Evolutionary conservation across 1,140 invertebrate genomes (phyloP), one percentile per base, ranked within the genome.

Genomic region (Frieseomelitta varia): DNA sequence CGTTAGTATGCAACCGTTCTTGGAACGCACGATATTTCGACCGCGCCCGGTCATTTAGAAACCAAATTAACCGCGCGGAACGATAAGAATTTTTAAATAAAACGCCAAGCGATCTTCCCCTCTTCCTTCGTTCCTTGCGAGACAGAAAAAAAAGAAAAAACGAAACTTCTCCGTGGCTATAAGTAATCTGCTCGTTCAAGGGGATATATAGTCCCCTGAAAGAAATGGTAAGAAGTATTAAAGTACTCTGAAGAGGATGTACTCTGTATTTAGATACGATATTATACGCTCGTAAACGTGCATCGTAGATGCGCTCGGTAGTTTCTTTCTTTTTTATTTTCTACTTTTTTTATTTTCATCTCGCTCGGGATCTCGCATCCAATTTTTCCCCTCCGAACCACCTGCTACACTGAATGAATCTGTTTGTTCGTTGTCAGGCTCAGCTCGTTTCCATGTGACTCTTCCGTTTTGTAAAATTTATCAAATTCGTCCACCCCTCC

Each of bases 51-150:
- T 39, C 72, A 63, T n/a, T 78, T 78, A 78, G 74, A 83, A 79
- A 79, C 78, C 78, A 78, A 83, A 78, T 83, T 58, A 51, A 78
- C 65, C 27, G 24, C 65, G 47, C 3, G 55, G 67, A 71, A 78
- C 75, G 65, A 55, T 34, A 83, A 65, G 67, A 78, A 82, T 77
- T 82, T 77, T 51, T 24, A 11, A 55, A 69, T 58, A 58, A 69
- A 81, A 39, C 19, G 12, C 10, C 1, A 15, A 4, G 24, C 4
- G 21, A 53, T n/a, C 27, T 17, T 68, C 27, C 27, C 6, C 21
- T 1, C 34, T 19, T n/a, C 17, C 19, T 17, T 30, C 19, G 39
- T 76, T 21, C 19, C 2, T 39, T 12, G 39, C 21, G 3, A 1
- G 19, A 3, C 6, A 63, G 63, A 63, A 15, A 17, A 1, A 21